Percentiles rank a stretch among this genome's conserved stretches.
phyloP scores from a whole-genome alignment of 2,113 vertebrate genomes.

The Elgaria multicarinata region DNA sequence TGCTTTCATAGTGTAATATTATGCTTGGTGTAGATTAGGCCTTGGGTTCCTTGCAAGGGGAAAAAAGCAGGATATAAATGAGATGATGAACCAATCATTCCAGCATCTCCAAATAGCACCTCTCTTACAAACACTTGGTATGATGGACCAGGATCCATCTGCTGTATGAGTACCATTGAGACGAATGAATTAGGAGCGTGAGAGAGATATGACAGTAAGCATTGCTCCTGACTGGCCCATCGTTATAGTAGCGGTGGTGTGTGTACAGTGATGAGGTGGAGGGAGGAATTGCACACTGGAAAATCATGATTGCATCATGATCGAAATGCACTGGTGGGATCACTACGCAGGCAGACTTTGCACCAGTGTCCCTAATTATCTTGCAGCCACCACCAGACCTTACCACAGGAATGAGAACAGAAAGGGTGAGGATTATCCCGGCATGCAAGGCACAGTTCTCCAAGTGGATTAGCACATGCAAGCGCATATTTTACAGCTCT shows the following conservation, averaged over 20 bases:
- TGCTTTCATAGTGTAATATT: too few relatives aligned
- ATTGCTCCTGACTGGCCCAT: not conserved
- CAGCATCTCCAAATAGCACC: too few relatives aligned
- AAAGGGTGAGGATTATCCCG: fast-evolving
- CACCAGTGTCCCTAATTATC: not conserved
- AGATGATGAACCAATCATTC: too few relatives aligned
- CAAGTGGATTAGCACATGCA: constrained; percentile 39
- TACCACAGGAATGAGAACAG: constrained; percentile 14
- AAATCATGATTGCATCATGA: not conserved
- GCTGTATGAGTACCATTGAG: too few relatives aligned
- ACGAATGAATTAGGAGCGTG: not conserved
- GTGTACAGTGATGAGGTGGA: too few relatives aligned
- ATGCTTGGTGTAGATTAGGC: too few relatives aligned
- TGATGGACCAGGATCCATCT: too few relatives aligned
- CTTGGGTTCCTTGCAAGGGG: too few relatives aligned
- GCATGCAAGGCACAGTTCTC: constrained; percentile 8
- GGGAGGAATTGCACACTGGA: not conserved
- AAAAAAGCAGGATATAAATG: too few relatives aligned
- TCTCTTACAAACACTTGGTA: too few relatives aligned
- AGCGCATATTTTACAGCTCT: constrained; percentile 47
- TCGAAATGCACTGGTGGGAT: not conserved
- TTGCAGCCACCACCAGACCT: not conserved
- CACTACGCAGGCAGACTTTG: not conserved
- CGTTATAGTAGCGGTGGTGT: not conserved
- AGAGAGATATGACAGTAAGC: not conserved